phyloP scores from a whole-genome alignment of 2,113 vertebrate genomes.

The Albula glossodonta region DNA sequence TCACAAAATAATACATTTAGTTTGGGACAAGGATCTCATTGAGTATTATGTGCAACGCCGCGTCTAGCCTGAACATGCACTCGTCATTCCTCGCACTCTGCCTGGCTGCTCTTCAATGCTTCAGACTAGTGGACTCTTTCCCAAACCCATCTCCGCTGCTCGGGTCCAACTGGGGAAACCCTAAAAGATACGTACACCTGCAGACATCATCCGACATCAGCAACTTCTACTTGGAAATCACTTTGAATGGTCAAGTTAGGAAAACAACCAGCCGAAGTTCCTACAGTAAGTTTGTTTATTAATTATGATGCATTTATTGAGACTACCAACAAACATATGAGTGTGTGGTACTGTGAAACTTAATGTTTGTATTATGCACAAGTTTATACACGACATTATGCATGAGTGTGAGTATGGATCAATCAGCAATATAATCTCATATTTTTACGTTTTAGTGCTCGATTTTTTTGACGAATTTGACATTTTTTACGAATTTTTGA shows the following conservation, averaged over 20 bases:
- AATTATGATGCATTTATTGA: not conserved
- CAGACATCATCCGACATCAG: slow-evolving; percentile 72
- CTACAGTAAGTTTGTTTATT: slow-evolving; percentile 79
- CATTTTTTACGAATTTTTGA: too few species aligned
- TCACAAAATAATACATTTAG: not conserved
- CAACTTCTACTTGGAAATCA: slow-evolving; percentile 91
- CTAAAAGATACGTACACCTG: slow-evolving; percentile 65
- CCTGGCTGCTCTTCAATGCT: slow-evolving; percentile 50
- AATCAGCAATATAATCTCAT: too few species aligned
- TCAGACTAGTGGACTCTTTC: slow-evolving; percentile 40
- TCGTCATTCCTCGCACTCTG: slow-evolving; percentile 53
- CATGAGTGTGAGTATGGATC: too few species aligned
- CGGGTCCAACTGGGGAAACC: slow-evolving; percentile 65
- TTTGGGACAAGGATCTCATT: not conserved
- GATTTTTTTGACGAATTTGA: too few species aligned
- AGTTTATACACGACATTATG: too few species aligned
- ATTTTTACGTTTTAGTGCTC: too few species aligned
- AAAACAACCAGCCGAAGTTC: slow-evolving; percentile 79
- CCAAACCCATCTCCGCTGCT: slow-evolving; percentile 53
- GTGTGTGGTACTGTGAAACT: too few species aligned
- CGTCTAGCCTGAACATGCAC: slow-evolving; percentile 28
- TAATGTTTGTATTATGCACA: too few species aligned
- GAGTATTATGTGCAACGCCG: slow-evolving; percentile 22
- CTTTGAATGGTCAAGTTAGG: slow-evolving; percentile 76
- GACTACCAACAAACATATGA: not conserved